Base-by-base conservation (phyloP, 2,113 vertebrate species). In the Falcunculus frontatus region DNA sequence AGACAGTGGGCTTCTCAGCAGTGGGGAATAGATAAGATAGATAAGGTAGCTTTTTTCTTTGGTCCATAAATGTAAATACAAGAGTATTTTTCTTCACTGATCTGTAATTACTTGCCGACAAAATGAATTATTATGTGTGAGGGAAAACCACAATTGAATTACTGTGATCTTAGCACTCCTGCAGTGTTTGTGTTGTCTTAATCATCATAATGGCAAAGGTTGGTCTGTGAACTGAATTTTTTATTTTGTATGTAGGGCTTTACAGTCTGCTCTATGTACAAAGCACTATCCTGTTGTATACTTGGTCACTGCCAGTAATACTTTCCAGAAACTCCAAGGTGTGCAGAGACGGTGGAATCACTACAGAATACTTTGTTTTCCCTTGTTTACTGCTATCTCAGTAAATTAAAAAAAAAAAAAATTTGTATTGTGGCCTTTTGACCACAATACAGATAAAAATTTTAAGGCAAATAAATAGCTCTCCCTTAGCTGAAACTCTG, bases 201-300 rank as follows among this genome's bases (percentile, higher is more conserved):
- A 47, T 85, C n/a, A 42, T 90, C 44, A 33, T 4, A 67, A 85
- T 84, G 33, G 65, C 39, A 37, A 67, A 74, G n/a, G 70, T 29
- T 39, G 65, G 29, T 46, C 46, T 84, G 68, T 74, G 55, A 81
- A 62, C 20, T 25, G 37, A 42, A 41, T 44, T 74, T 63, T 85
- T 88, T 29, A 29, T 85, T 85, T 88, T 41, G 4, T 53, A 4
- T 17, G 4, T 69, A 32, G 42, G n/a, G 10, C n/a, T 56, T 81
- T 52, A 16, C 32, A 35, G 39, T 46, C 42, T 75, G 16, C 67
- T 87, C 18, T 52, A 21, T 47, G 26, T 47, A 32, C 53, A 69
- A 63, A 62, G 37, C 67, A 56, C 35, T 47, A 1, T 49, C n/a
- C n/a, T 3, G 0, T 19, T 9, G 0, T 29, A 10, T 37, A 25